phyloP scores from a whole-genome alignment of 2,888 invertebrate species.

The Mactromeris polynyma region DNA sequence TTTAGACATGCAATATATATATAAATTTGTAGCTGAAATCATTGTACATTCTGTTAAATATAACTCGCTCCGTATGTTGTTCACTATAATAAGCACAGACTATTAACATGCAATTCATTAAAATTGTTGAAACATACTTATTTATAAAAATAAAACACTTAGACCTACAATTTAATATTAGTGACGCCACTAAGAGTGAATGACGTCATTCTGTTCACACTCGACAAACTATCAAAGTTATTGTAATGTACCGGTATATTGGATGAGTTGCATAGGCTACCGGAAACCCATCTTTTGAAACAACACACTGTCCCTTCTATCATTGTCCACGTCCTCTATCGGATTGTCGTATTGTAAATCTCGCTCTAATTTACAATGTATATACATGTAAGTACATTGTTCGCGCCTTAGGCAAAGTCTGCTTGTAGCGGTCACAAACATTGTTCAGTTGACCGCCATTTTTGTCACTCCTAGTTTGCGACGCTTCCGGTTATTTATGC shows the following conservation, averaged over 20 bases:
- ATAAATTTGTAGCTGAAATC: neutral
- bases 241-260: too few relatives aligned
- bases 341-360: neutral
- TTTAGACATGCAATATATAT: neutral
- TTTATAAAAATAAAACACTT: too few relatives aligned
- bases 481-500: constrained; percentile 69
- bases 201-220: too few relatives aligned
- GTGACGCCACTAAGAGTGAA: too few relatives aligned
- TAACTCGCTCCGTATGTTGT: too few relatives aligned
- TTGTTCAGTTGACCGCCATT: neutral
- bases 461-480: neutral
- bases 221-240: too few relatives aligned
- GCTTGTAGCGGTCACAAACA: neutral
- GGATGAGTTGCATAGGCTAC: too few relatives aligned
- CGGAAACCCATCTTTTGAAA: neutral
- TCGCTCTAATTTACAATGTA: neutral
- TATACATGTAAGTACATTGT: neutral
- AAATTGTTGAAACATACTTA: too few relatives aligned
- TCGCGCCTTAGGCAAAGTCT: neutral
- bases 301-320: neutral
- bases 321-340: neutral
- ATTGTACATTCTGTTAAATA: neutral
- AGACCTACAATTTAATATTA: too few relatives aligned
- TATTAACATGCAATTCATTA: too few relatives aligned
- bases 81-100: too few relatives aligned